Evolutionary conservation across 2,113 vertebrate genomes (phyloP), one percentile per base, ranked within the genome.

Genomic region (Apaloderma vittatum): DNA sequence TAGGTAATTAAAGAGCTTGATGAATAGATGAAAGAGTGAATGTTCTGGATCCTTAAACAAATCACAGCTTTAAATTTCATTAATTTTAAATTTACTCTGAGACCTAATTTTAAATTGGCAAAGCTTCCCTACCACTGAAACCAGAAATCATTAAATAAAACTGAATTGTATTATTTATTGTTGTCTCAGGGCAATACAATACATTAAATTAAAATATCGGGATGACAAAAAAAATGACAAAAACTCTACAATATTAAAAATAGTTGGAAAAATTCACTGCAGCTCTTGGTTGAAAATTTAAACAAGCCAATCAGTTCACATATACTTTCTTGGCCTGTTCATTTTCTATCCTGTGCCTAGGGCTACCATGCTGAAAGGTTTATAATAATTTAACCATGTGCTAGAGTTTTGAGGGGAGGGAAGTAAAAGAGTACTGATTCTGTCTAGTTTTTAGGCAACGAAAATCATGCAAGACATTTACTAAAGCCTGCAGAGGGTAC

Each of bases 61-160:
- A 94, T 95, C 87, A 90, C 88, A 96, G 95, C 88, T 97, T 97
- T 96, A 95, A 95, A 96, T 96, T 95, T 96, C 95, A 97, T 97
- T 95, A 95, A 96, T 97, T 97, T 95, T 92, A 96, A 96, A 97
- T 97, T 95, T 94, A 94, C 86, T 95, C 67, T 62, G 75, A 93
- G 94, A 96, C 54, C 76, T 94, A 97, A 96, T 97, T 97, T 94
- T 92, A 96, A 96, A 93, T 75, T 88, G 86, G 94, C 91, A 80
- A 93, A 92, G 79, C 55, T 93, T 88, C 90, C 55, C 59, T 70
- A 68, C 45, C n/a, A 40, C 61, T 80, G 72, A 78, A 95, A 96
- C 66, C 34, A 90, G 82, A 94, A 96, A 95, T 93, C 62, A 88
- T 89, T 96, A 92, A 84, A 90, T 72, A 94, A 92, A 96, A 89